phyloP scores from a whole-genome alignment of 2,888 invertebrate species.

The Notodonta dromedarius region DNA sequence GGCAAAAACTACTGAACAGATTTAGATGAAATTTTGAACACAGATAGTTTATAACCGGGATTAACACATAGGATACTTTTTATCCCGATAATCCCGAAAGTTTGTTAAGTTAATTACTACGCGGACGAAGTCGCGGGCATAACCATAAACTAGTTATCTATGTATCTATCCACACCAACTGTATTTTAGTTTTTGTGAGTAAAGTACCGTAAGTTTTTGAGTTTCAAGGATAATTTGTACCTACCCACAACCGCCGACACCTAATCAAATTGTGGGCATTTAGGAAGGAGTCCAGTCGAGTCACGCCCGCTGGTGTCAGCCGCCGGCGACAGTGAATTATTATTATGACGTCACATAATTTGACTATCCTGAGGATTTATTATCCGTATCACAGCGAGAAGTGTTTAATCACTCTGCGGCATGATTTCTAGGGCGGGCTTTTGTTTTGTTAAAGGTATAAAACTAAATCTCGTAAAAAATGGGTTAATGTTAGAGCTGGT shows the following conservation, averaged over 20 bases:
- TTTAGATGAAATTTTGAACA: no score
- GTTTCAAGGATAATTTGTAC: slow-evolving; percentile 31
- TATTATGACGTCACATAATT: slow-evolving; percentile 39
- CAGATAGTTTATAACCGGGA: no score
- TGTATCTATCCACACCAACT: not conserved
- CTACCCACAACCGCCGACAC: slow-evolving; percentile 25
- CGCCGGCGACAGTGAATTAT: slow-evolving; percentile 35
- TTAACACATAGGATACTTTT: no score
- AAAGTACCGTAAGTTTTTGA: not conserved
- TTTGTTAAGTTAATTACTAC: no score
- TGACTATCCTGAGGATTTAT: slow-evolving; percentile 37
- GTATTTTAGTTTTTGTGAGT: not conserved
- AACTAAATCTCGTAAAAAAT: not conserved
- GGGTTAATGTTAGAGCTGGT: no score
- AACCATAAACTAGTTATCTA: no score
- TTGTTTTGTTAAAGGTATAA: not conserved
- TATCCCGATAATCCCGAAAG: no score
- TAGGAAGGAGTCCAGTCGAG: slow-evolving; percentile 32
- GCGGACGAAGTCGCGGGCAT: no score
- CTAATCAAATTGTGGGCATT: slow-evolving; percentile 40
- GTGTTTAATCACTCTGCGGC: slow-evolving; percentile 23
- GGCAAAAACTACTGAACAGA: no score
- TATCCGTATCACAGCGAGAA: slow-evolving; percentile 25
- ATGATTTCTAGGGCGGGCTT: not conserved
- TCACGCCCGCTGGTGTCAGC: slow-evolving; percentile 39